These are phyloP conservation scores for Thereva nobilitata DNA, from an alignment of 2,888 invertebrate species.

Conservation along the genomic window DNA sequence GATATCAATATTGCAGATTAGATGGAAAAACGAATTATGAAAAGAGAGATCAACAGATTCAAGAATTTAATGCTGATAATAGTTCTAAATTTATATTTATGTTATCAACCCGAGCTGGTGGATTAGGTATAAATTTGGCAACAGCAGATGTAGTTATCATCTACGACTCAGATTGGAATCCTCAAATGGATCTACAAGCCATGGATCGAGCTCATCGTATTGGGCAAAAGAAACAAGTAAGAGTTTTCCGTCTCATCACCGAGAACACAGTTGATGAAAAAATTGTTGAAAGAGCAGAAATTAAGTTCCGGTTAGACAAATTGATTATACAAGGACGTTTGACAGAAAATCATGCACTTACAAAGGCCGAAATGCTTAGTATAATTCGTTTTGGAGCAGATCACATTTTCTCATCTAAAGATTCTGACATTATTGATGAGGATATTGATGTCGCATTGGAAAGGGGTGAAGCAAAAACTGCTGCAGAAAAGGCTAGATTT, in stretches of 20 bases:
- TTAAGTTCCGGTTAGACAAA: slow-evolving; percentile 93
- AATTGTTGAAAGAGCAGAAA: slow-evolving; percentile 97
- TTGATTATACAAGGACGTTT: slow-evolving; percentile 96
- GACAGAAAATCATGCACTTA: slow-evolving; percentile 83
- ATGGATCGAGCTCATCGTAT: slow-evolving; percentile 99
- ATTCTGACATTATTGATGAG: slow-evolving; percentile 96
- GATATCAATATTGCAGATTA: slow-evolving; percentile 82
- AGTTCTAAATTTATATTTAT: slow-evolving; percentile 97
- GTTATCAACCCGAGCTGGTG: slow-evolving; percentile 97
- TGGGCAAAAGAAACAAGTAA: slow-evolving; percentile 93
- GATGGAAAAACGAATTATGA: slow-evolving; percentile 98
- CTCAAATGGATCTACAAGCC: slow-evolving; percentile 95
- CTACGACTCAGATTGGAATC: slow-evolving; percentile 99
- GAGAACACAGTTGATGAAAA: slow-evolving; percentile 99
- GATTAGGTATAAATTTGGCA: slow-evolving; percentile 95
- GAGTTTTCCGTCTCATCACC: slow-evolving; percentile 92
- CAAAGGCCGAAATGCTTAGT: slow-evolving; percentile 98
- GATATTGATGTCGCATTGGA: slow-evolving; percentile 94
- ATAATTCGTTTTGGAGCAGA: slow-evolving; percentile 99
- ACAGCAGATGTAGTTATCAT: slow-evolving; percentile 97
- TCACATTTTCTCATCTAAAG: slow-evolving; percentile 97
- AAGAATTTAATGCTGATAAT: slow-evolving; percentile 88
- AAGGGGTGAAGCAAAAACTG: slow-evolving; percentile 89
- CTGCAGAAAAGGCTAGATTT: slow-evolving; percentile 87
- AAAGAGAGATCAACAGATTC: slow-evolving; percentile 92